Percentiles rank a stretch among this genome's conserved stretches.
Conservation (phyloP, 1,140 invertebrate species). For the Rhynchophorus ferrugineus region DNA sequence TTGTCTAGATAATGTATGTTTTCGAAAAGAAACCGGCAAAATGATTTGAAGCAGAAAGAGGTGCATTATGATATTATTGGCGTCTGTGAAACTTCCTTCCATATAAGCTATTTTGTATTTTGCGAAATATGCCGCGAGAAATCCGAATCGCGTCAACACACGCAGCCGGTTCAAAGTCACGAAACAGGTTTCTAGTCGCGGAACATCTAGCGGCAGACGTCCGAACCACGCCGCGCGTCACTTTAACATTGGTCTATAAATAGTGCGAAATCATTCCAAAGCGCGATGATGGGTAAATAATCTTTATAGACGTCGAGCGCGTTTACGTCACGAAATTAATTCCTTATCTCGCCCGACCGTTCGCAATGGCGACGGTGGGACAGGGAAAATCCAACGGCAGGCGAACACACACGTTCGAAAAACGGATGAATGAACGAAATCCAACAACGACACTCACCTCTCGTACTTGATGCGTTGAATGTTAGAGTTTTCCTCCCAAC, state of each 20-base stretch:
- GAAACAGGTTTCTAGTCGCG: too few species aligned
- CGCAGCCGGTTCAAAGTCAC: too few species aligned
- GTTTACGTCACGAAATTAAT: constrained; percentile 24
- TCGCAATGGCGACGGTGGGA: too few species aligned
- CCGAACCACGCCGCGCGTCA: background rate
- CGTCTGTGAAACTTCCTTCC: too few species aligned
- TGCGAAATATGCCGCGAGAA: too few species aligned
- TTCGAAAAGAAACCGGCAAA: too few species aligned
- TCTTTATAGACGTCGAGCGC: constrained; percentile 18
- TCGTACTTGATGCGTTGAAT: constrained; percentile 31
- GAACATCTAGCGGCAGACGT: too few species aligned
- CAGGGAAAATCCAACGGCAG: background rate
- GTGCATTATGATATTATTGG: too few species aligned
- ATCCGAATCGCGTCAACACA: too few species aligned
- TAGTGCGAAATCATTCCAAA: constrained; percentile 17
- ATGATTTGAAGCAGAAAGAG: too few species aligned
- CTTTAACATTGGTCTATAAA: constrained; percentile 8
- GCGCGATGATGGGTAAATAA: constrained; percentile 15
- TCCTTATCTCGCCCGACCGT: constrained; percentile 15
- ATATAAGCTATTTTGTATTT: too few species aligned
- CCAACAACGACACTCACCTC: constrained; percentile 22
- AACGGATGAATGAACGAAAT: background rate
- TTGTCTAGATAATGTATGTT: too few species aligned
- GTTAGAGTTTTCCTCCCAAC: constrained; percentile 32
- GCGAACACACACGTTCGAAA: background rate